Conservation (phyloP, 2,797 vertebrate genomes). For the Rhyacichthys aspro region DNA sequence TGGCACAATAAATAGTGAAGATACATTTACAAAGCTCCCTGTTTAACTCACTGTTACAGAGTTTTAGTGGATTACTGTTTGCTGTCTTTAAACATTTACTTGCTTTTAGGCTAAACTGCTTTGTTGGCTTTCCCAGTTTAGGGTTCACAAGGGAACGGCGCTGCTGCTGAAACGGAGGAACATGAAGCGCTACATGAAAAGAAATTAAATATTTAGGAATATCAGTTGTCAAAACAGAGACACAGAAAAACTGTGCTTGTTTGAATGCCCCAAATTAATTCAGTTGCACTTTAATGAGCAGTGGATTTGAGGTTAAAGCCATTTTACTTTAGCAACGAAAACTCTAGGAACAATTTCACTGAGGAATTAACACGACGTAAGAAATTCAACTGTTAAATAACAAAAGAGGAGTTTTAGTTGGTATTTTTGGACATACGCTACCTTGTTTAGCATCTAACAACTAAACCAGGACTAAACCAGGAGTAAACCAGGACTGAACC, state of each 20-base stretch:
- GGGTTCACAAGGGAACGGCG: not conserved
- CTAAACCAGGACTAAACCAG: no score
- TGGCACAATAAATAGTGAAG: constrained; percentile 36
- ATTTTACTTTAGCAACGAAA: not conserved
- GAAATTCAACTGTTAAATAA: no score
- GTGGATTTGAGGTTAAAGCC: not conserved
- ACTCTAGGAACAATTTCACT: not conserved
- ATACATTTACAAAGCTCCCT: constrained; percentile 5
- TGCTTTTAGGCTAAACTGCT: constrained; percentile 11
- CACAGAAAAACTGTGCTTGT: constrained; percentile 1
- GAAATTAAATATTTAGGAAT: constrained; percentile 18
- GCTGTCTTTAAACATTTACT: constrained; percentile 2
- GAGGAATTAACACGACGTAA: not conserved
- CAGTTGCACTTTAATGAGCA: constrained; percentile 7
- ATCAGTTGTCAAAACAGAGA: constrained; percentile 7
- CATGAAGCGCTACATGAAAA: not conserved
- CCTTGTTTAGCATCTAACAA: no score
- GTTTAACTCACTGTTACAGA: not conserved
- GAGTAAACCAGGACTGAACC: no score
- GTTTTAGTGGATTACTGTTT: not conserved
- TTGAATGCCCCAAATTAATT: constrained; percentile 10
- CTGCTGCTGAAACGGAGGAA: not conserved
- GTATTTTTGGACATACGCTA: no score
- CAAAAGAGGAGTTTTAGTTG: no score
- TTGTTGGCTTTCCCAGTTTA: not conserved